phyloP scores from a whole-genome alignment of 2,797 vertebrate genomes.

The Hippoglossus hippoglossus region DNA sequence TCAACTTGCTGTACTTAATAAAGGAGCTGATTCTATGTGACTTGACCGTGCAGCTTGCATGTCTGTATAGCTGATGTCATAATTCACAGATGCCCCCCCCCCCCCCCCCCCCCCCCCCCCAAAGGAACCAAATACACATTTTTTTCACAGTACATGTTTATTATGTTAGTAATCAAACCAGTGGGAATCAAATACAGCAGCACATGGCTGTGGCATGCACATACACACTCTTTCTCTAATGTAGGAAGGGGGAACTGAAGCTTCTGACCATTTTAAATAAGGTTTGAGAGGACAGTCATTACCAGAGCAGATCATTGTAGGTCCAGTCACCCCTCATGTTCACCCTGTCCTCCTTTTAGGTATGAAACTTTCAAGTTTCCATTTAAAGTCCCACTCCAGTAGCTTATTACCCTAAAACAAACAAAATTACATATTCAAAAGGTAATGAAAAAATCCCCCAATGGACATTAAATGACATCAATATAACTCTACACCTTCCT shows the following conservation, averaged over 20 bases:
- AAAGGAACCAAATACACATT: slow-evolving; percentile 27
- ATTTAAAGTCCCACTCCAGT: no score
- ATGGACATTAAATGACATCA: no score
- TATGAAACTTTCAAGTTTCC: no score
- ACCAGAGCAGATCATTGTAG: slow-evolving; percentile 1
- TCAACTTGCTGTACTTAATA: slow-evolving; percentile 92
- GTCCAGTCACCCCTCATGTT: neutral
- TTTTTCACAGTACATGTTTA: slow-evolving; percentile 70
- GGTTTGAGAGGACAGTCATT: neutral
- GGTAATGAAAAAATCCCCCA: no score
- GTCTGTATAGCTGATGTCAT: slow-evolving; percentile 36
- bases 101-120: neutral
- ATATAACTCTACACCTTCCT: no score
- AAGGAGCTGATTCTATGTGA: slow-evolving; percentile 90
- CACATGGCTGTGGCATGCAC: slow-evolving; percentile 51
- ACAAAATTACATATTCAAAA: no score
- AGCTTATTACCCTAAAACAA: no score
- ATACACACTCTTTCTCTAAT: slow-evolving; percentile 5
- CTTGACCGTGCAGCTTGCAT: slow-evolving; percentile 52
- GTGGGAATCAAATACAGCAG: slow-evolving; percentile 58
- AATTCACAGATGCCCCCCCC: neutral
- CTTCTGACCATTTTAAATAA: neutral
- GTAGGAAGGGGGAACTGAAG: slow-evolving; percentile 3
- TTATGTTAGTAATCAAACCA: slow-evolving; percentile 77
- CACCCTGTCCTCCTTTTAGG: neutral